Evolutionary conservation across 1,140 invertebrate genomes (phyloP), one percentile per base, ranked within the genome.

Genomic region (Tribolium madens): DNA sequence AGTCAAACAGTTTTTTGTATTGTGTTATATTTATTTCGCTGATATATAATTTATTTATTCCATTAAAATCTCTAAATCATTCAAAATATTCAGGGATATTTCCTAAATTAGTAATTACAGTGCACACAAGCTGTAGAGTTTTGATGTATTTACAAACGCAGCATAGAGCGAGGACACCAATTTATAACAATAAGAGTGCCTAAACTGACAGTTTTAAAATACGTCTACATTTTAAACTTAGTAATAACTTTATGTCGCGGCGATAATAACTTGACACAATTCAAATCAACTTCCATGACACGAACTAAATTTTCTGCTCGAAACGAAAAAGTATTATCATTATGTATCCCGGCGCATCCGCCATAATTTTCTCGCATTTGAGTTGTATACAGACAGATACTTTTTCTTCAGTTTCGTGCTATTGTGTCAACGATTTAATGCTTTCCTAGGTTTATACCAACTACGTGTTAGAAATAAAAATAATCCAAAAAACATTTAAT

Each of bases 291-390:
- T 13, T 31, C 14, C 17, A 31, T n/a, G 57, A 31, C 26, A 33
- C 57, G 31, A 64, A 64, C 26, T 64, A 33, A 18, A 64, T 64
- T 64, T 64, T 26, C 15, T 33, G 31, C 57, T 15, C 12, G 12
- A 18, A 18, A 31, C 7, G 26, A 64, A 64, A 14, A 33, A 33
- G 31, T 13, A 64, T 64, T 13, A 64, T 64, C 21, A 33, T 31
- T 64, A 64, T 64, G 21, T 64, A 64, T 18, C 57, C 57, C 57
- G 57, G 26, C 57, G 57, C 57, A 15, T 64, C 57, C 57, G 31
- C 57, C 57, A 64, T 57, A 64, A 64, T 64, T 64, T 64, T 64
- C 31, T 13, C 21, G 3, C 14, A 2, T 57, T 57, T 18, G 18
- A 57, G 17, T 26, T 9, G 6, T 26, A 57, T 18, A 18, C 52